phyloP scores from a whole-genome alignment of 2,888 invertebrate species.

The Eucera pruinosa region DNA sequence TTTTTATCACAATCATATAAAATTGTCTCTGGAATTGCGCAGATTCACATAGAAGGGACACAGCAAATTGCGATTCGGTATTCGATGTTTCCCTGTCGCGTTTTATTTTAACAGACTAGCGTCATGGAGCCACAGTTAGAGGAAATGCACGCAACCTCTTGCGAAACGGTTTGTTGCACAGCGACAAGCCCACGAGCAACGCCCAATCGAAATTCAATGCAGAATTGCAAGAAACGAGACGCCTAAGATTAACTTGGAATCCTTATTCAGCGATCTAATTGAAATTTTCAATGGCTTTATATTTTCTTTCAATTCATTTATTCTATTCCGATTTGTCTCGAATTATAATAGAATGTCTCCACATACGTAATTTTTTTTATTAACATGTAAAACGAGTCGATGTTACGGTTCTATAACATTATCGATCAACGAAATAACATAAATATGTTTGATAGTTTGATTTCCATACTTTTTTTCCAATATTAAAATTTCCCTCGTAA shows the following conservation, averaged over 20 bases:
- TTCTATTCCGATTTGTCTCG: not conserved
- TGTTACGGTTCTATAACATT: too few species aligned
- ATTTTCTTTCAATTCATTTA: not conserved
- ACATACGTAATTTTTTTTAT: too few species aligned
- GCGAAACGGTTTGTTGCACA: conserved; percentile 55
- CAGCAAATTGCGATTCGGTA: not conserved
- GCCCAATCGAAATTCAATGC: conserved; percentile 41
- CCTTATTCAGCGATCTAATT: not conserved
- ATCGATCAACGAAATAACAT: too few species aligned
- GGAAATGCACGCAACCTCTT: conserved; percentile 52
- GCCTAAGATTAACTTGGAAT: conserved; percentile 2
- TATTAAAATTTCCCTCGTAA: too few species aligned
- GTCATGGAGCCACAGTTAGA: conserved; percentile 29
- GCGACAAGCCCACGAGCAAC: conserved; percentile 47
- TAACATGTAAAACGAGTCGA: too few species aligned
- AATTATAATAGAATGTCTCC: too few species aligned
- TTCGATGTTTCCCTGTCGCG: not conserved
- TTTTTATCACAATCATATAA: not conserved
- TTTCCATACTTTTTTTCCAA: too few species aligned
- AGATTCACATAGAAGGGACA: not conserved
- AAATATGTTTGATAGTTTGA: too few species aligned
- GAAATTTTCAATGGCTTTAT: not conserved
- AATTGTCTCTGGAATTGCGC: not conserved
- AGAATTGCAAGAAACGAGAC: conserved; percentile 17
- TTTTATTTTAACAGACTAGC: conserved; percentile 7